These are phyloP conservation scores for Ametastegia equiseti DNA, from an alignment of 2,888 invertebrate genomes.

Conservation along the genomic window DNA sequence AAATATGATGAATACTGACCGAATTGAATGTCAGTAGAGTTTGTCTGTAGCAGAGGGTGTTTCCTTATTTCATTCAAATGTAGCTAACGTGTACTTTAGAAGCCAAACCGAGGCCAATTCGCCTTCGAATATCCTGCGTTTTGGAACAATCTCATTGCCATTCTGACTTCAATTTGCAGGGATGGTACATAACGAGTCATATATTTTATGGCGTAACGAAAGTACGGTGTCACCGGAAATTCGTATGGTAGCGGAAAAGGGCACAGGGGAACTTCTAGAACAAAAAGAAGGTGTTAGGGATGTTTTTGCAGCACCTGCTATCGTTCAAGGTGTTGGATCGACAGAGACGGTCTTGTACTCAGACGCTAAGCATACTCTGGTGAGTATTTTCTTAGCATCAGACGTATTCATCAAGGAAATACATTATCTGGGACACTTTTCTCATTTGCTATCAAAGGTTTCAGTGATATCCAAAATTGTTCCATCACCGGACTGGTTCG, in stretches of 20 bases:
- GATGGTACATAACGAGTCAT: conserved; percentile 47
- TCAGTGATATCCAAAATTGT: conserved; percentile 79
- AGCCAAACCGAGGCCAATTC: too few species aligned
- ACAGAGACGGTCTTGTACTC: conserved; percentile 74
- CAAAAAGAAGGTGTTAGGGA: conserved; percentile 75
- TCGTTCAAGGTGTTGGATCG: conserved; percentile 74
- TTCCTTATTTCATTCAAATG: too few species aligned
- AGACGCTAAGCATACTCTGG: conserved; percentile 75
- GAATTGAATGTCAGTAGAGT: too few species aligned
- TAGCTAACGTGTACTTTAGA: too few species aligned
- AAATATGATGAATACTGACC: too few species aligned
- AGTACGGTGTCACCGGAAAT: conserved; percentile 55
- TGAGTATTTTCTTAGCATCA: too few species aligned
- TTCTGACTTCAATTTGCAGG: conserved; percentile 43
- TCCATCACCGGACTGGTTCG: conserved; percentile 85
- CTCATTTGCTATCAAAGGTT: conserved; percentile 75
- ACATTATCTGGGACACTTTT: not conserved
- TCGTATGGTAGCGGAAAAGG: conserved; percentile 75
- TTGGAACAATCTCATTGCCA: too few species aligned
- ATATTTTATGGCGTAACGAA: conserved; percentile 50
- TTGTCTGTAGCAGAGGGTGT: too few species aligned
- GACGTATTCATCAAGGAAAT: not conserved
- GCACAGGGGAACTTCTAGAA: conserved; percentile 73
- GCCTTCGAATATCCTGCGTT: too few species aligned
- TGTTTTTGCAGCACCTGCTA: conserved; percentile 74